These are phyloP conservation scores for Drosophila orena DNA, from an alignment of 1,140 invertebrate species.

Conservation along the genomic window DNA sequence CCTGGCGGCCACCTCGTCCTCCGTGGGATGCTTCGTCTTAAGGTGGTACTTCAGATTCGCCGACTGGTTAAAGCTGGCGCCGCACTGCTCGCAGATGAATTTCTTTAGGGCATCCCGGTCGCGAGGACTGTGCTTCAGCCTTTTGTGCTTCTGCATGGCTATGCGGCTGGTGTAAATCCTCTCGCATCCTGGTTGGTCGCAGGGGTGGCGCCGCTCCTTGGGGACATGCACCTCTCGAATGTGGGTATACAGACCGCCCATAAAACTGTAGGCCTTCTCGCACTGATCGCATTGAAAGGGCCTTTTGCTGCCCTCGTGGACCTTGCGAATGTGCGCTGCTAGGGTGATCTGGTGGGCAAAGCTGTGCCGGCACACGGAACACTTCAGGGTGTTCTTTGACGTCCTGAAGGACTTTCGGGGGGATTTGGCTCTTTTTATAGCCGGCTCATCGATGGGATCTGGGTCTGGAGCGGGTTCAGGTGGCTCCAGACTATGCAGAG, in stretches of 20 bases:
- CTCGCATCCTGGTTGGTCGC: constrained; percentile 62
- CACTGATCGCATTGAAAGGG: constrained; percentile 77
- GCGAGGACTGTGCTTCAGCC: constrained; percentile 59
- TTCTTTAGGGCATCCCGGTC: constrained; percentile 14
- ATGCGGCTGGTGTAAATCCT: constrained; percentile 73
- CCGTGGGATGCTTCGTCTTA: constrained; percentile 76
- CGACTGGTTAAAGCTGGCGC: constrained; percentile 76
- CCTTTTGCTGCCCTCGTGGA: constrained; percentile 73
- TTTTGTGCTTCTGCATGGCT: constrained; percentile 75
- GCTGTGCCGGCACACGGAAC: constrained; percentile 58
- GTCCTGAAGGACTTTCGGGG: constrained; percentile 17
- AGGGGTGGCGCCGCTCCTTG: constrained; percentile 56
- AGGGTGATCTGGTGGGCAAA: constrained; percentile 74
- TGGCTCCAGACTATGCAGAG: constrained; percentile 14
- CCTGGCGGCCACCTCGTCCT: constrained; percentile 56
- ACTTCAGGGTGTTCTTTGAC: constrained; percentile 64
- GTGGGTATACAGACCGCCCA: constrained; percentile 79
- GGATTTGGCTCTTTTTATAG: neutral
- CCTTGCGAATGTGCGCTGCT: constrained; percentile 70
- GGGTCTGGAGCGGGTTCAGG: constrained; percentile 27
- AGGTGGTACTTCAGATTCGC: constrained; percentile 73
- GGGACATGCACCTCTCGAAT: constrained; percentile 72
- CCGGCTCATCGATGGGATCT: constrained; percentile 54
- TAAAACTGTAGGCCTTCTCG: constrained; percentile 76
- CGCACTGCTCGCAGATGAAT: constrained; percentile 76